Base-by-base conservation (phyloP, 2,113 vertebrate species). In the Podarcis muralis region DNA sequence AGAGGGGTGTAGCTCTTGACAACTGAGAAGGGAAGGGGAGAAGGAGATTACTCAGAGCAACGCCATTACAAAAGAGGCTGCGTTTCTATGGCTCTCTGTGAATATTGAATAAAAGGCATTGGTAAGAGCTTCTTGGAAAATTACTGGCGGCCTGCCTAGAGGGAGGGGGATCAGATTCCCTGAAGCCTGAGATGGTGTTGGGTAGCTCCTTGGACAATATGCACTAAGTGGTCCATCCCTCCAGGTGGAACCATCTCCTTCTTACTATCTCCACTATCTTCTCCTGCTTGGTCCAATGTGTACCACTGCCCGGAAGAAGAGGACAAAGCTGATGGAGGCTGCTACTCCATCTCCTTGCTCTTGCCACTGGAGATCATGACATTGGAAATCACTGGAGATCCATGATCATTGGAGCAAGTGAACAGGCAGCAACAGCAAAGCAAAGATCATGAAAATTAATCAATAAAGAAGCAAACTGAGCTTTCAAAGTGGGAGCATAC, bases 401-500 rank as follows among this genome's bases (percentile, higher is more conserved):
- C 43, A 48, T 48, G 43, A 48, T 48, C 7, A 48, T 4, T 66
- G 80, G 30, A 81, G n/a, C 66, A 68, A 15, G 23, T 23, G 66
- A 27, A 27, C 18, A 80, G 57, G 18, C 30, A 57, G 30, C 6
- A 59, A 32, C 78, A 20, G 20, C 53, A 53, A 53, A 53, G 48
- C 48, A 53, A 53, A 53, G 76, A 22, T 25, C 16, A 85, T 43
- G 72, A 30, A 92, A 81, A 74, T 6, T 16, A 71, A 92, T 79
- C 59, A 85, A 77, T n/a, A 88, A 62, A n/a, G 53, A 89, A 83
- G 11, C 2, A 86, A 32, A 62, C 1, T 77, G 83, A 69, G 25
- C 68, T 87, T 83, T 77, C 90, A 92, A 74, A 75, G 8, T 6
- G 81, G 7, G 15, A 85, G 16, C 88, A 62, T 22, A 22, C 11